A percentile compares a stretch with the other conserved stretches of the same genome.
Conservation (phyloP, 2,888 invertebrate species). For the Dysmachus trigonus region DNA sequence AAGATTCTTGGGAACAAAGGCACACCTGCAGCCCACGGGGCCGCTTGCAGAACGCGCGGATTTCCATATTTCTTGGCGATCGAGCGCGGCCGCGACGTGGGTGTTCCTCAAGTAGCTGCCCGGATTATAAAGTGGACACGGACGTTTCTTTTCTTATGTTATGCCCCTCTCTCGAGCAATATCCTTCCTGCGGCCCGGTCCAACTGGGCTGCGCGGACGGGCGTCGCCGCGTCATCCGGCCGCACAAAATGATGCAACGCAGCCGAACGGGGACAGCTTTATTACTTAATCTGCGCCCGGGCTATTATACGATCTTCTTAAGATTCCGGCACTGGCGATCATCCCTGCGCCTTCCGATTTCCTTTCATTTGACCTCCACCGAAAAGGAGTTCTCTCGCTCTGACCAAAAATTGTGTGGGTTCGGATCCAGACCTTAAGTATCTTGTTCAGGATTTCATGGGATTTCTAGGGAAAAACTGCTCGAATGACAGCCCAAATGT, state of each 20-base stretch:
- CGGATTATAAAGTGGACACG: slow-evolving; percentile 29
- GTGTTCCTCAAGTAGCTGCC: slow-evolving; percentile 37
- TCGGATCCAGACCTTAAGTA: slow-evolving; percentile 7
- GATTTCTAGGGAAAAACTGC: slow-evolving; percentile 14
- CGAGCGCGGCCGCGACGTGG: no score
- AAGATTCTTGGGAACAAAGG: slow-evolving; percentile 16
- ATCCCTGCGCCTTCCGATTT: slow-evolving; percentile 5
- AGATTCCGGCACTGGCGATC: slow-evolving; percentile 35
- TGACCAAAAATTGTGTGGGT: slow-evolving; percentile 20
- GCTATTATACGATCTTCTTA: slow-evolving; percentile 2
- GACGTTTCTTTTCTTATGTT: no score
- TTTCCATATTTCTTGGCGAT: slow-evolving; percentile 22
- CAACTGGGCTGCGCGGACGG: not conserved
- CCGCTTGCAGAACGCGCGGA: not conserved
- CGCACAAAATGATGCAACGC: not conserved
- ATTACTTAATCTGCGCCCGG: slow-evolving; percentile 33
- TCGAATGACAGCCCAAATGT: not conserved
- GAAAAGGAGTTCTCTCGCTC: not conserved
- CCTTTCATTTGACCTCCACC: not conserved
- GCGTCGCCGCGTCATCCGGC: slow-evolving; percentile 2
- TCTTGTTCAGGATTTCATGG: slow-evolving; percentile 40
- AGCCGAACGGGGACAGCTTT: slow-evolving; percentile 17
- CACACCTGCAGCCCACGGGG: slow-evolving; percentile 30
- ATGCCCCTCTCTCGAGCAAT: not conserved
- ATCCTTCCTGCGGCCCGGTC: not conserved